Percentiles rank a stretch among this genome's conserved stretches.
phyloP scores from a whole-genome alignment of 2,113 vertebrate genomes.

The Lycocorax pyrrhopterus region DNA sequence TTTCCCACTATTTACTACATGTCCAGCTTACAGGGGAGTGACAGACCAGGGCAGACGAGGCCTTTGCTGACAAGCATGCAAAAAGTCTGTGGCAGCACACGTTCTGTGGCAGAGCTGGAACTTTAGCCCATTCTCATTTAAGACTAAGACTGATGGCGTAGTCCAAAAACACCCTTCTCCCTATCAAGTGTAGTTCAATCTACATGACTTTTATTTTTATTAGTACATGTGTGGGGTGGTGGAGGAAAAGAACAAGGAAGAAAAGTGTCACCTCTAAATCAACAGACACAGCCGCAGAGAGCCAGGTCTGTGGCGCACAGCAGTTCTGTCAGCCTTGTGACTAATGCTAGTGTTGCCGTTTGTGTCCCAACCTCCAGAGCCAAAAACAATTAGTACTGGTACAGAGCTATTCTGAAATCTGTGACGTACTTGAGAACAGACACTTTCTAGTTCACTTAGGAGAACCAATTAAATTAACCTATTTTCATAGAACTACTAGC shows the following conservation, averaged over 20 bases:
- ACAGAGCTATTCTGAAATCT: neutral
- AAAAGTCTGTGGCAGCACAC: neutral
- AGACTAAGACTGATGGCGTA: neutral
- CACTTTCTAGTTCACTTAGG: neutral
- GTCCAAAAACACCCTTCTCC: neutral
- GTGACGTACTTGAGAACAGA: neutral
- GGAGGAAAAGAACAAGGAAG: neutral
- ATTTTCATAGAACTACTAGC: neutral
- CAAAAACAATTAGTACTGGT: neutral
- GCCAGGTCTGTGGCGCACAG: neutral
- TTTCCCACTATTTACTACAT: neutral
- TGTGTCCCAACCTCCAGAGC: neutral
- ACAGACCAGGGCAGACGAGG: rapidly evolving
- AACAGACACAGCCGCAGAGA: neutral
- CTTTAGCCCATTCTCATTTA: neutral
- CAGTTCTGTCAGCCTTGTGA: neutral
- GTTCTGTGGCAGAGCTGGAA: neutral
- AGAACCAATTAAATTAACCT: neutral
- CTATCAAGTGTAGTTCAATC: neutral
- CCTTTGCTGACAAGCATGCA: neutral
- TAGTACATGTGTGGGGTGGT: neutral
- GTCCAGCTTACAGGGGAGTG: neutral
- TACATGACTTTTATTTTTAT: neutral
- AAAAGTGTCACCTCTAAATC: neutral
- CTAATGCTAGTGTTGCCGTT: too few species aligned